A percentile compares a stretch with the other conserved stretches of the same genome.
Evolutionary conservation across 2,797 vertebrate genomes (phyloP).

Genomic region (Falco concolor): DNA sequence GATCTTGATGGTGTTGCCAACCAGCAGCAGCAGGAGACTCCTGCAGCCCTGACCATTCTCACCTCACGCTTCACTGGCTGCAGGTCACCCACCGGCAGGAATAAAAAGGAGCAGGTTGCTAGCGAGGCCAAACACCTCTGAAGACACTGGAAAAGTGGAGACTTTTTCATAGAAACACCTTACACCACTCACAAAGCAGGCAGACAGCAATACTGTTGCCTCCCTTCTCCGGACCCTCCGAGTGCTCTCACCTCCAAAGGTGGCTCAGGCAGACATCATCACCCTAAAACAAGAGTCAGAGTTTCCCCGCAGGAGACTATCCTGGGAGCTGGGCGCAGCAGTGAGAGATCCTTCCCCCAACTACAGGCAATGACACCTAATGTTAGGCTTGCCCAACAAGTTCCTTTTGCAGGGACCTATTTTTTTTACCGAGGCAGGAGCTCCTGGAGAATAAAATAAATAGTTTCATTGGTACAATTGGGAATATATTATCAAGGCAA

Average conservation of each 20-base stretch:
- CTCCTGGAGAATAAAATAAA: neutral
- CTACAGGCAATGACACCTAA: neutral
- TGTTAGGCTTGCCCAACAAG: fast-evolving
- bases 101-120: neutral
- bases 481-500: neutral
- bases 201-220: neutral
- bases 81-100: neutral
- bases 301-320: neutral
- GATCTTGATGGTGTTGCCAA: no score
- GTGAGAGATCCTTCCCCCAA: neutral
- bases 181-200: neutral
- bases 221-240: fast-evolving
- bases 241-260: neutral
- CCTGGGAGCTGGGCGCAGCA: neutral
- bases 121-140: neutral
- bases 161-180: neutral
- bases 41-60: neutral
- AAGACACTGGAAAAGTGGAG: neutral
- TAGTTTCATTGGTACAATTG: no score
- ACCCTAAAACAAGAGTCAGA: neutral
- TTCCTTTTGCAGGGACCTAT: neutral
- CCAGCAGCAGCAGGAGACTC: neutral
- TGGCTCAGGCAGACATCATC: neutral
- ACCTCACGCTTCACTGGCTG: neutral
- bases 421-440: neutral